phyloP scores from a whole-genome alignment of 2,113 vertebrate species.

The Tupaia chinensis region DNA sequence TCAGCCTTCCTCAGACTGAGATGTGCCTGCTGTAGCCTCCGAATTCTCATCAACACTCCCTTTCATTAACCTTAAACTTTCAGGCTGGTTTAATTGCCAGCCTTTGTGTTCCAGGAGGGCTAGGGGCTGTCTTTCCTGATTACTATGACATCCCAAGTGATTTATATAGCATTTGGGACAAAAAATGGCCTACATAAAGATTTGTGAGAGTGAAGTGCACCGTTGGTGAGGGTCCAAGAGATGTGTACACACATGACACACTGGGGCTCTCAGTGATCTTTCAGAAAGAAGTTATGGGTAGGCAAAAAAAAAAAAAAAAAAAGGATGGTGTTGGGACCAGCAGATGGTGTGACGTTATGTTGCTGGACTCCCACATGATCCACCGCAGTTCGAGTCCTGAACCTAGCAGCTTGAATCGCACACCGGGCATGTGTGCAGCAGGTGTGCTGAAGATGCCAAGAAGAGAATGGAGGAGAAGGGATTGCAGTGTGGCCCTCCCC shows the following conservation, averaged over 20 bases:
- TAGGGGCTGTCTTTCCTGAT: neutral
- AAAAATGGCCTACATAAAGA: neutral
- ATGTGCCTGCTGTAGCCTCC: neutral
- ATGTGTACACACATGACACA: neutral
- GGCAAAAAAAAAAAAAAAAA: neutral
- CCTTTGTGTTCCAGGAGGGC: neutral
- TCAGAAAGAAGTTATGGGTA: neutral
- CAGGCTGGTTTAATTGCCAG: neutral
- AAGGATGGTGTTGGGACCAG: no score
- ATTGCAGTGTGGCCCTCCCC: no score
- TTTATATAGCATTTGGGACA: neutral
- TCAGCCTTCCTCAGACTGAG: neutral
- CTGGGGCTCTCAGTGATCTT: neutral
- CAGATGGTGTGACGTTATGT: no score
- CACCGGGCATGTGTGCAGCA: no score
- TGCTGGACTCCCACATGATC: no score
- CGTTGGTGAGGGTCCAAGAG: neutral
- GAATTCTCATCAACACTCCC: accelerated
- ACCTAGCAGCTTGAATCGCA: no score
- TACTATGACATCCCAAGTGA: neutral
- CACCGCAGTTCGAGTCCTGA: no score
- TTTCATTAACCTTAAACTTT: neutral
- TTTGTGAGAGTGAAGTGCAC: neutral
- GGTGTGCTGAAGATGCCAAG: no score
- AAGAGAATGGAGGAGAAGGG: no score